Evolutionary conservation across 2,113 vertebrate species (phyloP), one percentile per base, ranked within the genome.

Genomic region (Siniperca knerii): DNA sequence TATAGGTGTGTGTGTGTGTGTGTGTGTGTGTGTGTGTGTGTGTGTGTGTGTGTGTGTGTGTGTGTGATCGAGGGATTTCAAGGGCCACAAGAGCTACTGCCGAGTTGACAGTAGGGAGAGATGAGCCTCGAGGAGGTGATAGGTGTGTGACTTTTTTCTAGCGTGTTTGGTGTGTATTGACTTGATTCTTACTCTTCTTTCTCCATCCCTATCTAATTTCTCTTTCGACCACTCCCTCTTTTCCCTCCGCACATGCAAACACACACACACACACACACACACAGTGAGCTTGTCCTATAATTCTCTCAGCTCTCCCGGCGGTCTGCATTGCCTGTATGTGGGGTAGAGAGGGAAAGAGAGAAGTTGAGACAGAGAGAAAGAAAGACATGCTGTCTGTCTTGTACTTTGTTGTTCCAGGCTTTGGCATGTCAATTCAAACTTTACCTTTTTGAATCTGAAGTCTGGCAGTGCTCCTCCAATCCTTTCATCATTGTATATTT

Each of bases 361-460:
- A 76, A 73, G 18, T 7, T 58, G 77, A 85, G 69, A 71, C 58
- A 48, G 76, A 82, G 46, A 67, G 33, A 65, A 68, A 70, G 77
- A 75, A 70, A 83, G 52, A 70, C 55, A 87, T 68, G 83, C 71
- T 70, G 60, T 65, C 68, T 85, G 75, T 72, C 69, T 81, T 55
- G 48, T 83, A 21, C 81, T 84, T 84, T 82, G 81, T 87, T 86
- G 79, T 90, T 85, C 37, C 65, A 35, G 68, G 18, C 84, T 87
- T 87, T 89, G 75, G 89, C 83, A 44, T 70, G 81, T 84, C 86
- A 85, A 73, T 74, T 86, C 66, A 72, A 79, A 58, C 84, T 87
- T 69, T 79, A 77, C 67, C 79, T 87, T 71, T 69, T 86, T 71
- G 70, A 74, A 67, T 81, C 61, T 81, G 62, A 64, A 61, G 74